A percentile compares a stretch with the other conserved stretches of the same genome.
phyloP scores from a whole-genome alignment of 2,888 invertebrate genomes.

The Oscheius sp. region DNA sequence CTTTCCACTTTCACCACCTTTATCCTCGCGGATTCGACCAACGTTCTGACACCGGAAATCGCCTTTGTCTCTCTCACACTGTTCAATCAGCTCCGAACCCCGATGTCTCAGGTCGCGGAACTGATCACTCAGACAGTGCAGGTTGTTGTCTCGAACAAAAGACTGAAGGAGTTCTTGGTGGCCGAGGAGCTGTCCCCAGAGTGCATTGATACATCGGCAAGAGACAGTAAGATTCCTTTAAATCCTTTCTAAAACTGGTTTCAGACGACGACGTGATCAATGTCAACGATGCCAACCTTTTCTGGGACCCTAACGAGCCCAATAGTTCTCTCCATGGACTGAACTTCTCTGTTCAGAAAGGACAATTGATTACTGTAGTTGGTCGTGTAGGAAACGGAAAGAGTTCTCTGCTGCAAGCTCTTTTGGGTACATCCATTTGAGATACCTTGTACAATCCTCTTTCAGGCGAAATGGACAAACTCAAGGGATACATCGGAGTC shows the following conservation, averaged over 20 bases:
- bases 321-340: slow-evolving; percentile 75
- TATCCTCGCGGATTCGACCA: slow-evolving; percentile 63
- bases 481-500: slow-evolving; percentile 62
- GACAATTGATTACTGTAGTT: slow-evolving; percentile 68
- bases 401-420: slow-evolving; percentile 82
- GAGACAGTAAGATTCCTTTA: slow-evolving; percentile 51
- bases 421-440: slow-evolving; percentile 55
- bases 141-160: slow-evolving; percentile 66
- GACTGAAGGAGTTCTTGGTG: slow-evolving; percentile 69
- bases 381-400: slow-evolving; percentile 72
- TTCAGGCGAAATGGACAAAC: slow-evolving; percentile 79
- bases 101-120: slow-evolving; percentile 87
- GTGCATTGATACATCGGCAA: slow-evolving; percentile 44
- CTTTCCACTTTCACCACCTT: slow-evolving; percentile 71
- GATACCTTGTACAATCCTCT: background rate
- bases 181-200: slow-evolving; percentile 55
- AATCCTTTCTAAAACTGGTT: slow-evolving; percentile 6
- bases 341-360: slow-evolving; percentile 77
- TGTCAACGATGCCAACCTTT: slow-evolving; percentile 57
- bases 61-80: slow-evolving; percentile 96
- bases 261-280: slow-evolving; percentile 63
- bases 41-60: slow-evolving; percentile 77
- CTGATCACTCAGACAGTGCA: slow-evolving; percentile 72
- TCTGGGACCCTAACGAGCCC: slow-evolving; percentile 62
- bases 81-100: slow-evolving; percentile 96